These are phyloP conservation scores for Oligia fasciuncula DNA, from an alignment of 2,888 invertebrate genomes.

Conservation along the genomic window DNA sequence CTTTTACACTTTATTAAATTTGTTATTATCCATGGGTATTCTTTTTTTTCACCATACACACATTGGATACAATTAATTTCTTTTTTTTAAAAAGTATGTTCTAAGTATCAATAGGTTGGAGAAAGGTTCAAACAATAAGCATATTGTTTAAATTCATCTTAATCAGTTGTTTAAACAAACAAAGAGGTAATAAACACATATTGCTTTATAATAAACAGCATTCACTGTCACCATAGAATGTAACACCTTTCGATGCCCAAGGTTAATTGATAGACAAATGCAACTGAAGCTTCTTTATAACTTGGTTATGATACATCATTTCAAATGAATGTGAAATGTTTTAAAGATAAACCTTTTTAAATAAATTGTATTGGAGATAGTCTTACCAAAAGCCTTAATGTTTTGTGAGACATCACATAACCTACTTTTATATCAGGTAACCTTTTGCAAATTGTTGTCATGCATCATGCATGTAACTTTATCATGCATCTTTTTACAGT, in stretches of 20 bases:
- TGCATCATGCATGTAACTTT: constrained; percentile 46
- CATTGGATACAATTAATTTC: too few species aligned
- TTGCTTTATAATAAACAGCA: constrained; percentile 16
- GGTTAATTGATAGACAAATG: constrained; percentile 10
- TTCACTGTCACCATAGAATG: constrained; percentile 8
- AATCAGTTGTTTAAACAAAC: constrained; percentile 10
- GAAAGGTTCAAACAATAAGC: not conserved
- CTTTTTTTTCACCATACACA: not conserved
- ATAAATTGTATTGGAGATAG: not conserved
- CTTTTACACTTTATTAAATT: not conserved
- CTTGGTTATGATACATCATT: not conserved
- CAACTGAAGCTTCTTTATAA: constrained; percentile 18
- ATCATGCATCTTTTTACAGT: constrained; percentile 47
- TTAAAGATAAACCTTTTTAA: not conserved
- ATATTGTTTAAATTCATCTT: constrained; percentile 21
- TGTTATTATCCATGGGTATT: not conserved
- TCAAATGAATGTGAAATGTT: constrained; percentile 9
- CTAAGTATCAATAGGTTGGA: not conserved
- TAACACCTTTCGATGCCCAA: constrained; percentile 1
- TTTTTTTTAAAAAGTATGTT: not conserved
- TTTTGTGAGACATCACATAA: constrained; percentile 26
- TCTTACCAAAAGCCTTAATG: constrained; percentile 10
- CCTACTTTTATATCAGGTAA: constrained; percentile 22
- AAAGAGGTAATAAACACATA: constrained; percentile 2
- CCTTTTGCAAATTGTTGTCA: constrained; percentile 14